These are phyloP conservation scores for Tubiluchus corallicola DNA, from an alignment of 2,888 invertebrate species.

Conservation along the genomic window DNA sequence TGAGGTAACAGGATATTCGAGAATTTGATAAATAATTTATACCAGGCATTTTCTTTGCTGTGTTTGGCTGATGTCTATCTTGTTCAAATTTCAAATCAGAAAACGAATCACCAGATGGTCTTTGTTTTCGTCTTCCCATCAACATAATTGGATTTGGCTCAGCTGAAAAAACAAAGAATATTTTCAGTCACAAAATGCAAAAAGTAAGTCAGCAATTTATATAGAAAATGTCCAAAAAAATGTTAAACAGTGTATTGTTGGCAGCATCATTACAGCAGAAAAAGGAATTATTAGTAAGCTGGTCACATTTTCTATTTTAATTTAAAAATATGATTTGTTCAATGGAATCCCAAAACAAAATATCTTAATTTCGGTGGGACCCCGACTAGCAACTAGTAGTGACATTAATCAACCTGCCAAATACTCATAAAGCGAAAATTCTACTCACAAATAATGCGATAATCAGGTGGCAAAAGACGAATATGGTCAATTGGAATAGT, in stretches of 20 bases:
- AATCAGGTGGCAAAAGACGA: slow-evolving; percentile 64
- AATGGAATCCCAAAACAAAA: background rate
- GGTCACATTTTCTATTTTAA: slow-evolving; percentile 5
- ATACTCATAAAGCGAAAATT: slow-evolving; percentile 4
- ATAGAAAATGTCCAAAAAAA: too few species aligned
- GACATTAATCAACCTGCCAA: too few species aligned
- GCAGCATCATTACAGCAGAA: too few species aligned
- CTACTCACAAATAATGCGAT: slow-evolving; percentile 67
- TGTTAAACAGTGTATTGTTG: too few species aligned
- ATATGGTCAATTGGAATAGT: slow-evolving; percentile 75
- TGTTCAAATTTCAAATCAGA: background rate
- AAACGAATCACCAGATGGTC: slow-evolving; percentile 37
- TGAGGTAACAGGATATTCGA: background rate
- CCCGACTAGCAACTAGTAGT: background rate
- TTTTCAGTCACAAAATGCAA: background rate
- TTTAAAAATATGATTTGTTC: background rate
- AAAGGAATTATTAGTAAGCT: background rate
- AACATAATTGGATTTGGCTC: slow-evolving; percentile 59
- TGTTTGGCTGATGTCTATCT: background rate
- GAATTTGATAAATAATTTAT: background rate
- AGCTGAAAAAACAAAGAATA: slow-evolving; percentile 37
- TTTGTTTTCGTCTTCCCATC: slow-evolving; percentile 51
- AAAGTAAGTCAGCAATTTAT: background rate
- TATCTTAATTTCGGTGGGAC: background rate
- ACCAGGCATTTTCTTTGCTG: background rate